Evolutionary conservation across 2,888 invertebrate species (phyloP), one percentile per base, ranked within the genome.

Genomic region (Meganola albula): DNA sequence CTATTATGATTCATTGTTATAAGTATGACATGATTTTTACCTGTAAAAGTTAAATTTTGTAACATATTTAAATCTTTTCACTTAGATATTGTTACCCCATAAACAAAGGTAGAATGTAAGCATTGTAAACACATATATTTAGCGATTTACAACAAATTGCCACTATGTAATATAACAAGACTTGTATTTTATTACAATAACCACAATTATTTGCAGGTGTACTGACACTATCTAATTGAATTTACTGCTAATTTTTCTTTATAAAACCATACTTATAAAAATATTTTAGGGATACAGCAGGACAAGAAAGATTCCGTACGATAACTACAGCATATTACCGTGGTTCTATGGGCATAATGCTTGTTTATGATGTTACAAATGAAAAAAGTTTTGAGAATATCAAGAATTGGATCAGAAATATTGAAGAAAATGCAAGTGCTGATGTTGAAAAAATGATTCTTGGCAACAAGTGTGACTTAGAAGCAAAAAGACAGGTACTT

Each of bases 291-390:
- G 99, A 99, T 74, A 99, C 99, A 34, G 99, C 99, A 23, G 99
- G 99, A 1, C 99, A 99, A 80, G 99, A 99, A 78, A 89, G 99
- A 68, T 99, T 99, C 88, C 91, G 98, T 58, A 99, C 99, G 45
- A 99, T 99, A 58, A 99, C 99, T 33, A 99, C 99, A 40, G 98
- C 99, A n/a, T 99, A 99, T 75, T 99, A 99, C 85, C 91, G 99
- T 57, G 99, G 99, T 28, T 99, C 99, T 24, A 99, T 99, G 98
- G 99, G 99, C 41, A 99, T 99, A 55, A 98, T 99, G 97, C 89
- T 99, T 51, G 98, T 98, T 21, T 99, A 99, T 80, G 99, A 99
- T 83, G 98, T 99, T 55, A 99, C 99, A 59, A 98, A 98, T 86
- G 98, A 98, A 72, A 98, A 98, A 85, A 98, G 97, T 58, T 99